Evolutionary conservation across 2,113 vertebrate species (phyloP), one percentile per base, ranked within the genome.

Genomic region (Python bivittatus): DNA sequence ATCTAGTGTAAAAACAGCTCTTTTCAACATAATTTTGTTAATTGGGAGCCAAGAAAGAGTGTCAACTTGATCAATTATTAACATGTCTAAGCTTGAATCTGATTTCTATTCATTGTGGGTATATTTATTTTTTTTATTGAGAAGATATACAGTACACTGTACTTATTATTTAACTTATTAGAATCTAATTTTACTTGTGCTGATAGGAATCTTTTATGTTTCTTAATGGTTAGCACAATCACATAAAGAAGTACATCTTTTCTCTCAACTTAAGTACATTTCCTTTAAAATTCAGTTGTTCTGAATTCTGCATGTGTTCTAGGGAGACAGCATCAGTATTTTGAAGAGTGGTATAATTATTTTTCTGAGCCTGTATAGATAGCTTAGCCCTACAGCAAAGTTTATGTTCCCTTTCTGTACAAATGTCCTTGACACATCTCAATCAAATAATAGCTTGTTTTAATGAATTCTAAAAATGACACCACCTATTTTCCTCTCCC

Each of bases 401-500:
- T 84, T 54, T 4, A 91, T 92, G 88, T 20, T 86, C 17, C 33
- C 2, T 92, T 53, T 3, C 64, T 5, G 0, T 29, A 9, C 3
- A 22, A n/a, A 17, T 8, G 91, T 23, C 2, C 53, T 90, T 94
- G 52, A 86, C 88, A 84, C 29, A 4, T 61, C 52, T 64, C 72
- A 33, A 10, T 90, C 15, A 91, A 79, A 58, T 58, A 84, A 86
- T 56, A 91, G 44, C 38, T 33, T 33, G 42, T 91, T 56, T 9
- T 42, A 79, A 79, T 79, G 9, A 42, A 11, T 89, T 33, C 52
- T 23, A 85, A 93, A 38, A 93, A 2, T 90, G 38, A 91, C 2
- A 4, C 2, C 79, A n/a, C 33, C 61, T 93, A 6, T 96, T 3
- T 87, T 94, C 95, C 92, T 95, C 88, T 88, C 96, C 38, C 95